These are phyloP conservation scores for Pseudomyrmex concolor DNA, from an alignment of 1,140 invertebrate species.

Conservation along the genomic window DNA sequence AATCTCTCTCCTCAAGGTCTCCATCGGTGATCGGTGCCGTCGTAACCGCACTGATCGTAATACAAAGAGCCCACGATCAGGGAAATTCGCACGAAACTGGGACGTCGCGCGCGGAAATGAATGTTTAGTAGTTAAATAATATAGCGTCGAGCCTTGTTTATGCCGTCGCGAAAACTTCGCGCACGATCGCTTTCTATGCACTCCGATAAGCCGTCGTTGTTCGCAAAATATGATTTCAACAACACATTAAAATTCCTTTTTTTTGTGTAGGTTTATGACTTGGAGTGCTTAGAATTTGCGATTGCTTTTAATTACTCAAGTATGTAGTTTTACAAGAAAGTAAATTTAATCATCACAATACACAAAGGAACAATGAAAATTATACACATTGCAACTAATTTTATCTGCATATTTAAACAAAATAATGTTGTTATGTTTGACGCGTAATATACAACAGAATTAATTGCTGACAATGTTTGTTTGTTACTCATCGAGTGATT, in stretches of 20 bases:
- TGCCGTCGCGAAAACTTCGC: neutral
- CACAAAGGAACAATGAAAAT: no score
- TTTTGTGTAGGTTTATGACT: no score
- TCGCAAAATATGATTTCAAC: neutral
- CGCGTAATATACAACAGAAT: neutral
- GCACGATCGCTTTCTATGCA: constrained; percentile 39
- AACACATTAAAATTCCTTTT: no score
- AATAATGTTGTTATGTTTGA: neutral
- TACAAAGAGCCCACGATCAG: neutral
- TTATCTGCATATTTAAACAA: neutral
- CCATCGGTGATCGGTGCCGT: neutral
- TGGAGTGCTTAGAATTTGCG: no score
- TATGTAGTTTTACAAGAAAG: no score
- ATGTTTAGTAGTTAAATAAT: constrained; percentile 55
- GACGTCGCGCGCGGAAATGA: constrained; percentile 24
- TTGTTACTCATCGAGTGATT: neutral
- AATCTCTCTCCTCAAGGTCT: constrained; percentile 62
- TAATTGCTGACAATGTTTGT: neutral
- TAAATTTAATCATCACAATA: no score
- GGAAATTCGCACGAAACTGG: constrained; percentile 41
- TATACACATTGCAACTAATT: neutral
- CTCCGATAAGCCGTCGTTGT: constrained; percentile 17
- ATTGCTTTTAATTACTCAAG: no score
- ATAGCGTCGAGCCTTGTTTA: constrained; percentile 25
- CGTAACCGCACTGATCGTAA: neutral